These are phyloP conservation scores for Scatophagus argus DNA, from an alignment of 2,113 vertebrate genomes.

Conservation along the genomic window DNA sequence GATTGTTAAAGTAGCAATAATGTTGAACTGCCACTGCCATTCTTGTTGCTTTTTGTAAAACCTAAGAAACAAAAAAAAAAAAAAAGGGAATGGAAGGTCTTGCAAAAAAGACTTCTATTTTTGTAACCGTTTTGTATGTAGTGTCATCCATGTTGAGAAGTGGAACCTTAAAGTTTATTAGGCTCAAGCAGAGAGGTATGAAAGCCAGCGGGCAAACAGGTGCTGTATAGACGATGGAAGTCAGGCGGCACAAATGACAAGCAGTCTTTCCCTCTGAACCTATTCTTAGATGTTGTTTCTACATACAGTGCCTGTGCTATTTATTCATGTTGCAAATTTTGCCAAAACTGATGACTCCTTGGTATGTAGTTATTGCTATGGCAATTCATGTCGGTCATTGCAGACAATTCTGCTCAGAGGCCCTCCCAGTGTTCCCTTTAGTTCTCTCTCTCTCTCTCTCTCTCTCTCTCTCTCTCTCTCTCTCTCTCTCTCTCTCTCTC, in stretches of 20 bases:
- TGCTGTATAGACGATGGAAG: slow-evolving; percentile 27
- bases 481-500: slow-evolving; percentile 16
- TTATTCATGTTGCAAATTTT: slow-evolving; percentile 46
- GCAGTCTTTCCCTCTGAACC: slow-evolving; percentile 20
- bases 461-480: slow-evolving; percentile 37
- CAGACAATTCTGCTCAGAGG: slow-evolving; percentile 58
- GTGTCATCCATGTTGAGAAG: slow-evolving; percentile 22
- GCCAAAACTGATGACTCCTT: slow-evolving; percentile 32
- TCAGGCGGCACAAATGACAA: background rate
- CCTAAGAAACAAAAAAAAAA: too few relatives aligned
- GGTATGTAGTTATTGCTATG: slow-evolving; percentile 31
- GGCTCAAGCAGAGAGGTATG: slow-evolving; percentile 28
- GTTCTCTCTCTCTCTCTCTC: slow-evolving; percentile 4
- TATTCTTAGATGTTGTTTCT: slow-evolving; percentile 55
- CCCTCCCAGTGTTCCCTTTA: slow-evolving; percentile 50
- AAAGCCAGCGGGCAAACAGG: slow-evolving; percentile 46
- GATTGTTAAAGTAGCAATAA: background rate
- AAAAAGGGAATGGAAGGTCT: background rate
- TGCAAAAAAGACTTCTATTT: slow-evolving; percentile 38
- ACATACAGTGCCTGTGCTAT: slow-evolving; percentile 14
- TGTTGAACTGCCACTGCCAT: background rate
- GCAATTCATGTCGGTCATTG: slow-evolving; percentile 56
- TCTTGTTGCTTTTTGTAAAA: background rate
- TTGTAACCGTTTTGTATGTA: slow-evolving; percentile 25
- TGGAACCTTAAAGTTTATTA: slow-evolving; percentile 28